These are phyloP conservation scores for Cerastis rubricosa DNA, from an alignment of 2,888 invertebrate species.

Conservation along the genomic window DNA sequence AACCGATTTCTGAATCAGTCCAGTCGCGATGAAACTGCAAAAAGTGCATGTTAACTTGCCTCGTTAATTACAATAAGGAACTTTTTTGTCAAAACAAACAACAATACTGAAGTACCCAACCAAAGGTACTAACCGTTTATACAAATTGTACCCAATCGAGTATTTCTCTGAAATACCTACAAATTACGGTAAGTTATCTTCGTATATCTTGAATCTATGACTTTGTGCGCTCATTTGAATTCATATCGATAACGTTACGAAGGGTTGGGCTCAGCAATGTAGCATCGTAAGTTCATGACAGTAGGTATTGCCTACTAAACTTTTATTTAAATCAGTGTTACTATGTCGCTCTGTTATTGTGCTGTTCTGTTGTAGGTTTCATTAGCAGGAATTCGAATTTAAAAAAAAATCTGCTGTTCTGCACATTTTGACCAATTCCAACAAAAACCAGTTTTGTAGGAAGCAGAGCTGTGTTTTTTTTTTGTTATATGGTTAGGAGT, in stretches of 20 bases:
- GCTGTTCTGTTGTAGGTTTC: not conserved
- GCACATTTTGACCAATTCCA: too few species aligned
- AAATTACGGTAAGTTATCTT: conserved; percentile 42
- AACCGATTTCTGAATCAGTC: not conserved
- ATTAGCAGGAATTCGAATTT: not conserved
- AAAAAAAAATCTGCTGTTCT: too few species aligned
- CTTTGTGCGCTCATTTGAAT: conserved; percentile 47
- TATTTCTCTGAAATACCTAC: conserved; percentile 7
- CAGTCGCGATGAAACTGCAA: too few species aligned
- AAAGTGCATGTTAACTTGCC: not conserved
- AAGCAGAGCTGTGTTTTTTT: too few species aligned
- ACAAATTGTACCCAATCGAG: not conserved
- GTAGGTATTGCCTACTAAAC: conserved; percentile 1
- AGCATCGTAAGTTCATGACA: conserved; percentile 17
- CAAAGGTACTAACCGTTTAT: not conserved
- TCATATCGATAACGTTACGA: conserved; percentile 28
- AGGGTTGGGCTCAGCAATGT: conserved; percentile 6
- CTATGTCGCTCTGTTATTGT: conserved; percentile 1
- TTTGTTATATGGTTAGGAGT: too few species aligned
- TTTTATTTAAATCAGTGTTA: conserved; percentile 26
- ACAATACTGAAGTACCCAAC: not conserved
- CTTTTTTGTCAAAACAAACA: conserved; percentile 14
- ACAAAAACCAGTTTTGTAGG: too few species aligned
- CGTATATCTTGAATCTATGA: conserved; percentile 44
- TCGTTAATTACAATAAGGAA: not conserved